Conservation (phyloP, 2,888 invertebrate species). For the Saturnia japonica region DNA sequence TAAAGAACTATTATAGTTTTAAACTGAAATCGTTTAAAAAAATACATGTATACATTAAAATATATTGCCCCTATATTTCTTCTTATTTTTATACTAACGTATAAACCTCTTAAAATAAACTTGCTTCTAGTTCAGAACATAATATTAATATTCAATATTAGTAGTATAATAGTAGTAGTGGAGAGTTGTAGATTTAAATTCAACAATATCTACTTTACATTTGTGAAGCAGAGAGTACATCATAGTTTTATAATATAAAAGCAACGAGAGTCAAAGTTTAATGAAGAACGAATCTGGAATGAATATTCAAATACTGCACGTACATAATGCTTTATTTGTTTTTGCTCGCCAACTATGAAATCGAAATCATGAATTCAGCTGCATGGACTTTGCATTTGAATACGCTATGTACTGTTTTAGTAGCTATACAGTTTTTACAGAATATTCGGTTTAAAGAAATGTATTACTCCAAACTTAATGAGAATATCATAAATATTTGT, state of each 20-base stretch:
- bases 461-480: too few relatives aligned
- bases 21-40: too few relatives aligned
- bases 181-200: neutral
- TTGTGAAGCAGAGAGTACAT: neutral
- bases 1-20: too few relatives aligned
- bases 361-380: slow-evolving; percentile 9
- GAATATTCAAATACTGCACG: slow-evolving; percentile 15
- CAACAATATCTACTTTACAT: neutral
- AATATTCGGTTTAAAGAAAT: too few relatives aligned
- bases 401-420: too few relatives aligned
- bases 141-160: too few relatives aligned
- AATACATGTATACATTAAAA: too few relatives aligned
- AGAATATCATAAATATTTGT: too few relatives aligned
- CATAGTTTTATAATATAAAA: neutral
- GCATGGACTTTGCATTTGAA: slow-evolving; percentile 12
- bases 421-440: too few relatives aligned
- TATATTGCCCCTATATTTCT: too few relatives aligned
- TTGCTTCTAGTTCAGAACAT: neutral
- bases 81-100: too few relatives aligned
- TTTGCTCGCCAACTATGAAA: slow-evolving; percentile 7
- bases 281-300: slow-evolving; percentile 11
- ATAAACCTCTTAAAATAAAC: neutral
- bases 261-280: slow-evolving; percentile 7
- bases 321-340: slow-evolving; percentile 14
- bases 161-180: too few relatives aligned